phyloP scores from a whole-genome alignment of 2,113 vertebrate genomes.

The Cyanoramphus novaezelandiae region DNA sequence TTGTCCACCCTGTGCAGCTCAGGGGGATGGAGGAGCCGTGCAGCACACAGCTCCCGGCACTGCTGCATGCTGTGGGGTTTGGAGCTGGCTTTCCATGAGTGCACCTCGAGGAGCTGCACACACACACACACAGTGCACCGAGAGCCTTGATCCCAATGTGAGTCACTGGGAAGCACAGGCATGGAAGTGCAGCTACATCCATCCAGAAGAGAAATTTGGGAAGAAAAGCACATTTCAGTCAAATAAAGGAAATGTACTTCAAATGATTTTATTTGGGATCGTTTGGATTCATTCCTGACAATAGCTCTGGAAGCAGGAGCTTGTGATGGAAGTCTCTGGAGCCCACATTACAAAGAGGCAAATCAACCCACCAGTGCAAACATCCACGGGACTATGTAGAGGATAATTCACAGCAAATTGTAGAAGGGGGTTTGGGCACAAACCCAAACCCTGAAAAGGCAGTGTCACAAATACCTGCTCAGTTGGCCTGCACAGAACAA shows the following conservation, averaged over 20 bases:
- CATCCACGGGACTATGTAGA: neutral
- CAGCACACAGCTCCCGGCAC: neutral
- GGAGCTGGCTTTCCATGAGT: neutral
- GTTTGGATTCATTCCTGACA: slow-evolving; percentile 26
- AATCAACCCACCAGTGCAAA: neutral
- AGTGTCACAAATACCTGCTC: neutral
- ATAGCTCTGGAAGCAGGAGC: slow-evolving; percentile 9
- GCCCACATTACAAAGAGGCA: neutral
- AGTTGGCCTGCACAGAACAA: neutral
- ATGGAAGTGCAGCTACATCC: neutral
- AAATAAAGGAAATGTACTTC: neutral
- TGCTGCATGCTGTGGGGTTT: neutral
- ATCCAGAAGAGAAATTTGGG: neutral
- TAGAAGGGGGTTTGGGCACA: neutral
- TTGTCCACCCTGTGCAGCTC: neutral
- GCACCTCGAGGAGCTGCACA: neutral
- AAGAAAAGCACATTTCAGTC: neutral
- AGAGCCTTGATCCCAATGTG: fast-evolving
- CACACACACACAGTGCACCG: fast-evolving
- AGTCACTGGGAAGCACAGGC: fast-evolving
- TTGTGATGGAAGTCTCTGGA: neutral
- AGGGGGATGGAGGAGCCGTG: neutral
- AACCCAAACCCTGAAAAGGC: neutral
- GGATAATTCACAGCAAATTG: slow-evolving; percentile 30
- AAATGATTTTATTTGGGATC: neutral